These are phyloP conservation scores for Trypoxylon attenuatum DNA, from an alignment of 2,888 invertebrate species.

Conservation along the genomic window DNA sequence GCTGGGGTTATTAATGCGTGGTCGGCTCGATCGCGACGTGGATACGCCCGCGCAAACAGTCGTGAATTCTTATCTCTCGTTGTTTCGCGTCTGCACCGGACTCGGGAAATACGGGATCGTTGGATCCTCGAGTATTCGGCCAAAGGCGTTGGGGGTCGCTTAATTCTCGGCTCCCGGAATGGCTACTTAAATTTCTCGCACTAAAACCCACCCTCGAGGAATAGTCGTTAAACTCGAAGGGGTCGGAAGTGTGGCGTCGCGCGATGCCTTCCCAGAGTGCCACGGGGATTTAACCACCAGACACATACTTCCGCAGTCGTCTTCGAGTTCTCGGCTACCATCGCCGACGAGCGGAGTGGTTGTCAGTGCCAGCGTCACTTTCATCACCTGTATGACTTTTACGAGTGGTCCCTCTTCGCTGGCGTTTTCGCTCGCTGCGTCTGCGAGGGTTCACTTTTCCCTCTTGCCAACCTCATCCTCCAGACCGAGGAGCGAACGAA, in stretches of 20 bases:
- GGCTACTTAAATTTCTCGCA: conserved; percentile 54
- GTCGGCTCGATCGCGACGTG: conserved; percentile 18
- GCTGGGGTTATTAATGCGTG: conserved; percentile 25
- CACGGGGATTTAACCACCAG: conserved; percentile 42
- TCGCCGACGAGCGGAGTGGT: conserved; percentile 23
- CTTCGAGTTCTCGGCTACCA: conserved; percentile 18
- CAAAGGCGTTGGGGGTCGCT: conserved; percentile 36
- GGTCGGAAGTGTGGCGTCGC: conserved; percentile 22
- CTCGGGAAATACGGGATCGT: conserved; percentile 47
- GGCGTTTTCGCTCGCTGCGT: conserved; percentile 7
- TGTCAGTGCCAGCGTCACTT: conserved; percentile 46
- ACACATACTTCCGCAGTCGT: conserved; percentile 22
- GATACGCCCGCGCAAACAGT: not conserved
- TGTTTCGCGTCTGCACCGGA: conserved; percentile 33
- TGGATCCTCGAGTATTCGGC: too few relatives aligned
- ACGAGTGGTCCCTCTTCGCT: conserved; percentile 52
- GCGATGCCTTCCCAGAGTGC: conserved; percentile 14
- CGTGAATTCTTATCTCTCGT: conserved; percentile 45
- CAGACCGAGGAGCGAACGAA: too few relatives aligned
- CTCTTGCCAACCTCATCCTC: not conserved
- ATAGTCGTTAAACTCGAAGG: conserved; percentile 45
- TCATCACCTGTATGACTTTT: conserved; percentile 69
- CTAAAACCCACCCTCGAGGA: conserved; percentile 41
- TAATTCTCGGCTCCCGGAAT: conserved; percentile 50
- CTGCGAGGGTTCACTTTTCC: conserved; percentile 4